Conservation (phyloP, 2,888 invertebrate genomes). For the Ectobius pallidus region DNA sequence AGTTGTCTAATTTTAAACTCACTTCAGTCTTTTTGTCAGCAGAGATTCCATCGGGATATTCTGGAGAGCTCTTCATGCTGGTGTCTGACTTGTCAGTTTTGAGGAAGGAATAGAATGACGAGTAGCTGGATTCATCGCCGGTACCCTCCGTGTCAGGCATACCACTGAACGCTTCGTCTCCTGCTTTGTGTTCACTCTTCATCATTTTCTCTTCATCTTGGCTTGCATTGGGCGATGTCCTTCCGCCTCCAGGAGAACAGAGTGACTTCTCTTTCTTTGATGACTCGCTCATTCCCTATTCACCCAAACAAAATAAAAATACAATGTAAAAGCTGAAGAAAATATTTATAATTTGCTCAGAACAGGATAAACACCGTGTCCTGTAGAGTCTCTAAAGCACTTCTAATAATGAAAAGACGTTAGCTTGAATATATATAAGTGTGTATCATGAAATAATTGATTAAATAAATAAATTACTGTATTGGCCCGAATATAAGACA, state of each 20-base stretch:
- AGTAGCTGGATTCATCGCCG: slow-evolving; percentile 51
- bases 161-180: neutral
- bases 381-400: no score
- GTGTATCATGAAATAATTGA: no score
- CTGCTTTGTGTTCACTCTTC: slow-evolving; percentile 14
- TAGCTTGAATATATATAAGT: no score
- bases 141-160: slow-evolving; percentile 9
- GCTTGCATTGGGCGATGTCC: slow-evolving; percentile 49
- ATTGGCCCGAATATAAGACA: no score
- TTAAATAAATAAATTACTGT: no score
- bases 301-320: no score
- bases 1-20: no score
- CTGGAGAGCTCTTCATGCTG: slow-evolving; percentile 47
- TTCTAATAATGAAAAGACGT: no score
- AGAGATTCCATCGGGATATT: slow-evolving; percentile 6
- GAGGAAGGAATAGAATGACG: slow-evolving; percentile 53
- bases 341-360: no score
- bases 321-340: neutral
- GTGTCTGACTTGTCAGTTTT: slow-evolving; percentile 49
- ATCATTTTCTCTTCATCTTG: slow-evolving; percentile 41
- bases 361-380: no score
- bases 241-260: slow-evolving; percentile 57
- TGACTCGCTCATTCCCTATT: slow-evolving; percentile 63
- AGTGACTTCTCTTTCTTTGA: slow-evolving; percentile 60
- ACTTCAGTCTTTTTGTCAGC: no score